Evolutionary conservation across 2,888 invertebrate species (phyloP), one percentile per base, ranked within the genome.

Genomic region (Mesorhabditis sp.): DNA sequence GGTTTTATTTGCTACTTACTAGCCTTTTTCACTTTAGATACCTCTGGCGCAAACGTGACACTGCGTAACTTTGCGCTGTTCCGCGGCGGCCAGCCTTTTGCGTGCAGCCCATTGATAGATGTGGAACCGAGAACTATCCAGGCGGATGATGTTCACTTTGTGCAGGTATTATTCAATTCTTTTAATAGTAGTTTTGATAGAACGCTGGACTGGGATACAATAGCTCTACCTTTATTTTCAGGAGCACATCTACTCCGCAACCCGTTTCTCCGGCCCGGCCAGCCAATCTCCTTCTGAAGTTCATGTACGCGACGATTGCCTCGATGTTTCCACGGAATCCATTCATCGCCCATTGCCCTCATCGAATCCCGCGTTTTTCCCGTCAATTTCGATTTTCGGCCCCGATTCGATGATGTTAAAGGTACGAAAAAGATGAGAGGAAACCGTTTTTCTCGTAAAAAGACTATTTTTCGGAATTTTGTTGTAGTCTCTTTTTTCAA

Each of bases 341-440:
- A 64, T 77, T 42, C 78, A 80, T 63, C 70, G 72, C 43, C n/a
- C 58, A n/a, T 50, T 50, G 58, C 28, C 28, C 28, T 28, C 28
- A 1, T 74, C 65, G 13, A 77, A 74, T 50, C 65, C 75, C 43
- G 69, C 69, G 13, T 80, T 72, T 65, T 80, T 76, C 70, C 80
- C 80, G 7, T 76, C 78, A 7, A 71, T 78, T 0, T 77, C 73
- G 45, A 78, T 80, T 66, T 80, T 80, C 69, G 80, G 80, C 6
- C 69, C 75, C 3, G 80, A 80, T 45, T 74, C 78, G 6, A 76
- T 78, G 10, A 77, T 79, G 75, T 62, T 79, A 45, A 79, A 76
- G 64, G 77, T 77, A 45, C 62, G 44, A 15, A 67, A 13, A 69
- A 42, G n/a, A 66, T 0, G 58, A 63, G 15, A 15, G 43, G 4